phyloP scores from a whole-genome alignment of 2,888 invertebrate genomes.

The Pandemis cinnamomeana region DNA sequence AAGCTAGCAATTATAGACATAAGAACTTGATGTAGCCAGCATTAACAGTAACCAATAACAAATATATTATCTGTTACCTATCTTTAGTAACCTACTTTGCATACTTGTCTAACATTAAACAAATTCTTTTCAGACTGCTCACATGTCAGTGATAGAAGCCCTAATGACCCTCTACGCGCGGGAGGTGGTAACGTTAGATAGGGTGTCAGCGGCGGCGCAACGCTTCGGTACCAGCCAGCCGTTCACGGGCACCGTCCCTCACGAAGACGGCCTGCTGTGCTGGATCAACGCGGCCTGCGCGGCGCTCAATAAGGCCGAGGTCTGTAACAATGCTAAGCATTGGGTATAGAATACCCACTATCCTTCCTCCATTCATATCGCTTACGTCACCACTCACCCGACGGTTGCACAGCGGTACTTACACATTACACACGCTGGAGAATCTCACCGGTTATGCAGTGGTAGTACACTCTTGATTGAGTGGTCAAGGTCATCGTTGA shows the following conservation, averaged over 20 bases:
- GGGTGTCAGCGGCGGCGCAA: constrained; percentile 93
- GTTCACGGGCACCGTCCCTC: constrained; percentile 83
- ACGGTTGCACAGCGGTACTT: no score
- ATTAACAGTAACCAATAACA: no score
- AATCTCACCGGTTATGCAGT: no score
- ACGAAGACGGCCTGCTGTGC: constrained; percentile 92
- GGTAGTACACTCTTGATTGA: no score
- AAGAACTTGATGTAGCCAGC: no score
- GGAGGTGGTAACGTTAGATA: constrained; percentile 95
- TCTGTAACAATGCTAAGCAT: constrained; percentile 43
- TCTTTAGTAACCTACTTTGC: neutral
- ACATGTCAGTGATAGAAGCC: constrained; percentile 97
- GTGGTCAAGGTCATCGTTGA: no score
- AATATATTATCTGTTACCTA: neutral
- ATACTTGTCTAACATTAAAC: neutral
- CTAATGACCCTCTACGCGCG: constrained; percentile 97
- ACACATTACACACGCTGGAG: no score
- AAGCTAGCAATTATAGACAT: no score
- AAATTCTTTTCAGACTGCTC: constrained; percentile 89
- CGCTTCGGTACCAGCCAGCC: constrained; percentile 85
- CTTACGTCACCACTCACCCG: no score
- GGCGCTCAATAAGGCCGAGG: constrained; percentile 86
- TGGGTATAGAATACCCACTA: neutral
- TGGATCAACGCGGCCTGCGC: constrained; percentile 96
- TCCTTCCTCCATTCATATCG: neutral